phyloP scores from a whole-genome alignment of 2,797 vertebrate species.

The Nasua narica region DNA sequence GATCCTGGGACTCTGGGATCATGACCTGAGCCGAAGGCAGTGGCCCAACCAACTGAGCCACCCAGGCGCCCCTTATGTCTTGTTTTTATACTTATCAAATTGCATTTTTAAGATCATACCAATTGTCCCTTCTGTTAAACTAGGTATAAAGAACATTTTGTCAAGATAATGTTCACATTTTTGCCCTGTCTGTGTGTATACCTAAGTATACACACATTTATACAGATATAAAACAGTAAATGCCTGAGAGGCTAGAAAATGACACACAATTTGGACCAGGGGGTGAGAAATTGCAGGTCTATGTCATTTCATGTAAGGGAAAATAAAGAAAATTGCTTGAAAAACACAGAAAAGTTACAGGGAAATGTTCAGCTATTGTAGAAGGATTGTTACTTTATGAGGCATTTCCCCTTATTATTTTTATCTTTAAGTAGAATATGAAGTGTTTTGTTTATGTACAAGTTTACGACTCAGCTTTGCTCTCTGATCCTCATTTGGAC shows the following conservation, averaged over 20 bases:
- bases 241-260: slow-evolving; percentile 53
- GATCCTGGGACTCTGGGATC: too few species aligned
- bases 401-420: slow-evolving; percentile 58
- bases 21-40: too few species aligned
- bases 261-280: slow-evolving; percentile 59
- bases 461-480: slow-evolving; percentile 51
- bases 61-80: too few species aligned
- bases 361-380: slow-evolving; percentile 54
- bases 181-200: background rate
- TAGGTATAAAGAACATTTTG: background rate
- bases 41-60: too few species aligned
- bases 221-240: slow-evolving; percentile 36
- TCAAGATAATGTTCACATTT: slow-evolving; percentile 7
- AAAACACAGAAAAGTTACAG: slow-evolving; percentile 51
- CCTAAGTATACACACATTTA: background rate
- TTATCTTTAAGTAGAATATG: slow-evolving; percentile 46
- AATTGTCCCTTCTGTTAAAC: slow-evolving; percentile 9
- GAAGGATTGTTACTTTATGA: slow-evolving; percentile 39
- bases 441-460: slow-evolving; percentile 48
- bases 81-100: slow-evolving; percentile 4
- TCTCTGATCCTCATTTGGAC: slow-evolving; percentile 59
- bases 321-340: slow-evolving; percentile 72
- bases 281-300: slow-evolving; percentile 63
- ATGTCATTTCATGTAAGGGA: slow-evolving; percentile 52
- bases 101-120: background rate